Percentiles rank a stretch among this genome's conserved stretches.
phyloP scores from a whole-genome alignment of 1,140 invertebrate genomes.

The Cyclina sinensis region DNA sequence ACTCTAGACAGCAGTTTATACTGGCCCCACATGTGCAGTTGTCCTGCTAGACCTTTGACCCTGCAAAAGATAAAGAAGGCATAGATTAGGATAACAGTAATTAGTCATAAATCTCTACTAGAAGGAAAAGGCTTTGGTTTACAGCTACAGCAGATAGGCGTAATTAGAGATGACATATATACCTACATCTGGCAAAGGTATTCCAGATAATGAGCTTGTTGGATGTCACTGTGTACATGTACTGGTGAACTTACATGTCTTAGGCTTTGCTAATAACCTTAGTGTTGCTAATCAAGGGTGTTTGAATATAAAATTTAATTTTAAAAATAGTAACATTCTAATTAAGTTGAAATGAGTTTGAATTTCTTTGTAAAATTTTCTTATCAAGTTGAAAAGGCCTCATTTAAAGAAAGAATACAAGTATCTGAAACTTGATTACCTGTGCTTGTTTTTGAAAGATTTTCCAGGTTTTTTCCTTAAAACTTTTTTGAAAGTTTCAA shows the following conservation, averaged over 20 bases:
- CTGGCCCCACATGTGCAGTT: neutral
- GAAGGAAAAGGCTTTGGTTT: neutral
- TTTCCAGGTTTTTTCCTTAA: neutral
- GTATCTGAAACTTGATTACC: too few species aligned
- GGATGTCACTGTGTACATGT: neutral
- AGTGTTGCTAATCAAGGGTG: too few species aligned
- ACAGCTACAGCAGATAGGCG: conserved; percentile 13
- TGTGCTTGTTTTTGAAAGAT: neutral
- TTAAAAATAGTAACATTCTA: too few species aligned
- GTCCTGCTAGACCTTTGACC: neutral
- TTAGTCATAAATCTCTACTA: neutral
- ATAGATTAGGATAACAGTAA: neutral
- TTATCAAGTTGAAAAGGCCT: too few species aligned
- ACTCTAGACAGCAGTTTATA: neutral
- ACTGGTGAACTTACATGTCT: too few species aligned
- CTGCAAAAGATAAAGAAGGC: conserved; percentile 53
- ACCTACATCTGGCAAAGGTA: neutral
- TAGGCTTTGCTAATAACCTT: too few species aligned
- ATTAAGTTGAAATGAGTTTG: too few species aligned
- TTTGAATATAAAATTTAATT: too few species aligned
- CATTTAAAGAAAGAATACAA: too few species aligned
- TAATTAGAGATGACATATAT: conserved; percentile 50
- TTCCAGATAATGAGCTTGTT: neutral
- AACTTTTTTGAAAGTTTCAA: neutral
- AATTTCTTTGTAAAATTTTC: too few species aligned